These are phyloP conservation scores for Abrostola triplasia DNA, from an alignment of 2,888 invertebrate species.

Conservation along the genomic window DNA sequence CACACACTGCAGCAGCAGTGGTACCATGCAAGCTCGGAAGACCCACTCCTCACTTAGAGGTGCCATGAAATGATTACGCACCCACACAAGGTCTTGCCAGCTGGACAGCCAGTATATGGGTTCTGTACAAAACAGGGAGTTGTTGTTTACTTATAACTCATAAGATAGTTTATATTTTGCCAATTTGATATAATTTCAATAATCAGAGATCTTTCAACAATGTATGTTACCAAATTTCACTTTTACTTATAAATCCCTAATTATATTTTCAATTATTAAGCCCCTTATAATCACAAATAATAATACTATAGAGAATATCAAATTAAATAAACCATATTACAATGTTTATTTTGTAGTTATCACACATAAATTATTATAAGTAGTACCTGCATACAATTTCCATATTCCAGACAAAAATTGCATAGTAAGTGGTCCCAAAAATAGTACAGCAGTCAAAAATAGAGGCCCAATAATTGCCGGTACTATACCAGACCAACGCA, in stretches of 20 bases:
- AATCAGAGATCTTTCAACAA: too few relatives aligned
- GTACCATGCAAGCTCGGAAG: conserved; percentile 98
- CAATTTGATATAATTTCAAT: too few relatives aligned
- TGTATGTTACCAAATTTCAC: too few relatives aligned
- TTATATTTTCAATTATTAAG: too few relatives aligned
- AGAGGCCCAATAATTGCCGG: conserved; percentile 93
- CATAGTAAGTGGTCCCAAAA: conserved; percentile 94
- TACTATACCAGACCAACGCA: conserved; percentile 92
- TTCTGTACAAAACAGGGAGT: conserved; percentile 82
- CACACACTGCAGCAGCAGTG: conserved; percentile 95
- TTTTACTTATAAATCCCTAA: too few relatives aligned
- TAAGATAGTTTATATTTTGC: too few relatives aligned
- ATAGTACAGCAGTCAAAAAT: conserved; percentile 93
- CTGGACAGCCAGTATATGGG: conserved; percentile 92
- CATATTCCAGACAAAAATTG: conserved; percentile 91
- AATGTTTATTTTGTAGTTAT: too few relatives aligned
- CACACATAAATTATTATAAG: not conserved
- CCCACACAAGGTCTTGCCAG: conserved; percentile 93
- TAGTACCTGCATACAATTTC: conserved; percentile 90
- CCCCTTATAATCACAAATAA: too few relatives aligned
- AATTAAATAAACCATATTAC: too few relatives aligned
- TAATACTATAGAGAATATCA: too few relatives aligned
- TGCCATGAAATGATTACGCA: conserved; percentile 96
- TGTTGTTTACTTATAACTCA: too few relatives aligned
- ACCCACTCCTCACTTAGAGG: conserved; percentile 98